Conservation (phyloP, 2,113 vertebrate species). For the Brienomyrus brachyistius region DNA sequence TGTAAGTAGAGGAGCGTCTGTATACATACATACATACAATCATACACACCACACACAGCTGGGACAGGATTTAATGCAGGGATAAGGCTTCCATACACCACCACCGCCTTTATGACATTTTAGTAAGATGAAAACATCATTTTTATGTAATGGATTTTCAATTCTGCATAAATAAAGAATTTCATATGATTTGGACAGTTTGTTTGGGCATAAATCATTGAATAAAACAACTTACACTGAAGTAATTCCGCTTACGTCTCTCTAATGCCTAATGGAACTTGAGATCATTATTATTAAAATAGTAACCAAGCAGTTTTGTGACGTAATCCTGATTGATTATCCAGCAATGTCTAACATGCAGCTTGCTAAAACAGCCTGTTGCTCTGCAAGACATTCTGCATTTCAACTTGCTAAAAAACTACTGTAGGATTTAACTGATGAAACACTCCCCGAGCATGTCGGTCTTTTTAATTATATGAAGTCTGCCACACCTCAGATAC, state of each 20-base stretch:
- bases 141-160: background rate
- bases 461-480: background rate
- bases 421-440: background rate
- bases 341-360: background rate
- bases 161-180: background rate
- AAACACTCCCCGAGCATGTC: background rate
- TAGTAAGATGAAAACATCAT: background rate
- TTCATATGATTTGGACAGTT: conserved; percentile 4
- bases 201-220: background rate
- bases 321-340: background rate
- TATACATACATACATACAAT: no score
- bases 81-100: background rate
- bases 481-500: background rate
- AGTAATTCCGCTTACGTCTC: background rate
- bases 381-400: background rate
- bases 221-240: background rate
- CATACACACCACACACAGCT: background rate
- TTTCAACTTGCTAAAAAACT: background rate
- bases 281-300: background rate
- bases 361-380: background rate
- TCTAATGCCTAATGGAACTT: background rate
- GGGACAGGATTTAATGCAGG: background rate
- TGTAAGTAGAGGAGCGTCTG: no score
- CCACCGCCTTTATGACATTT: background rate
- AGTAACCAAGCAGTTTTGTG: background rate